A percentile compares a stretch with the other conserved stretches of the same genome.
phyloP scores from a whole-genome alignment of 1,140 invertebrate genomes.

The Pemphigus obesinymphae region DNA sequence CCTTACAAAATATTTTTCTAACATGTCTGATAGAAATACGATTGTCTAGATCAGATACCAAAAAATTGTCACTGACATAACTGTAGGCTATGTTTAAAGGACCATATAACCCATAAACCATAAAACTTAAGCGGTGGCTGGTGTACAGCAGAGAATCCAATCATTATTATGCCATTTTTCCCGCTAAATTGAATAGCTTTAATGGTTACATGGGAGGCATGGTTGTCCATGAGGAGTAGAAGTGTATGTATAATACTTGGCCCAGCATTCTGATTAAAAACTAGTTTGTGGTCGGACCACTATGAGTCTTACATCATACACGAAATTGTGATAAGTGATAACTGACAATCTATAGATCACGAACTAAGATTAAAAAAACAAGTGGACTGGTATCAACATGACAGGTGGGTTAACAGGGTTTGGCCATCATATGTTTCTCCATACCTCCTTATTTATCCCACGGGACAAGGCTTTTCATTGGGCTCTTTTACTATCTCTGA shows the following conservation, averaged over 20 bases:
- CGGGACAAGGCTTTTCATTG: no score
- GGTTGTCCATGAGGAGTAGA: conserved; percentile 47
- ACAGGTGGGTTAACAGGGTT: no score
- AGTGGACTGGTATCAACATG: no score
- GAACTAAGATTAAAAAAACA: no score
- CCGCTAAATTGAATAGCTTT: conserved; percentile 46
- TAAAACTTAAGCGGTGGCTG: conserved; percentile 50
- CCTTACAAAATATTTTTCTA: background rate
- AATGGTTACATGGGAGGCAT: conserved; percentile 48
- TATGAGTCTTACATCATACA: no score
- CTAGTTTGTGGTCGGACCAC: no score
- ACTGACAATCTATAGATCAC: no score
- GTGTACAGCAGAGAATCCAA: conserved; percentile 51
- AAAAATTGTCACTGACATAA: conserved; percentile 42
- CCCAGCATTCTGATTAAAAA: no score
- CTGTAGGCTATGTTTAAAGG: conserved; percentile 52
- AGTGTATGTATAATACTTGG: background rate
- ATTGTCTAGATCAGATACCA: background rate
- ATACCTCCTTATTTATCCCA: no score
- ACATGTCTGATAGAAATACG: background rate
- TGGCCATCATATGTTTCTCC: no score
- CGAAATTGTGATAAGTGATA: no score
- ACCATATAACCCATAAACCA: conserved; percentile 49
- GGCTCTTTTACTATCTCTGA: no score
- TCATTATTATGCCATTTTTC: conserved; percentile 49